Percentiles rank a stretch among this genome's conserved stretches.
Evolutionary conservation across 1,140 invertebrate species (phyloP).

Genomic region (Paraescarpia echinospica): DNA sequence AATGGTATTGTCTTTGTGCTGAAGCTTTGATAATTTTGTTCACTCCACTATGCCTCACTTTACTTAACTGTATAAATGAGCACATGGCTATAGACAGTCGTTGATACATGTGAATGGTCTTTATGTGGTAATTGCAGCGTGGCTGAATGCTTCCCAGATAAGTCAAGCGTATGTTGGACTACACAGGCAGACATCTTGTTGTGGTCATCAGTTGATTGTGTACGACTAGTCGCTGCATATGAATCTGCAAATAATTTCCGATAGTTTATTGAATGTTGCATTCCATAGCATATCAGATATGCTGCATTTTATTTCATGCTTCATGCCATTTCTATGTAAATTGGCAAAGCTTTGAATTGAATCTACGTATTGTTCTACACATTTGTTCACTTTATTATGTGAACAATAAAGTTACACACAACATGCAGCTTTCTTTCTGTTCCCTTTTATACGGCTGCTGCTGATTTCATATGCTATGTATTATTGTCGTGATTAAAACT

Average conservation of each 20-base stretch:
- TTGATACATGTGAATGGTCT: too few relatives aligned
- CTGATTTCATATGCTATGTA: background rate
- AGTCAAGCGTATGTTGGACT: too few relatives aligned
- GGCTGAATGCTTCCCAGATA: too few relatives aligned
- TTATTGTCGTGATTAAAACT: background rate
- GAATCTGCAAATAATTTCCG: background rate
- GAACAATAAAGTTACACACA: background rate
- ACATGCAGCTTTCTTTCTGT: background rate
- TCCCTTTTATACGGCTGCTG: background rate
- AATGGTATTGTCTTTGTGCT: too few relatives aligned
- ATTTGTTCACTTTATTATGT: background rate
- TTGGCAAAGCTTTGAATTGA: background rate
- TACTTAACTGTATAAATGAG: too few relatives aligned
- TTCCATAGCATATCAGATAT: background rate
- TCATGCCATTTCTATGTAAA: background rate
- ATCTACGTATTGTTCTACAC: background rate
- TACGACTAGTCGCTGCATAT: background rate
- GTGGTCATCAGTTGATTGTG: background rate
- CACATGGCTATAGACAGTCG: too few relatives aligned
- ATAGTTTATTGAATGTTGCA: background rate
- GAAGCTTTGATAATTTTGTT: too few relatives aligned
- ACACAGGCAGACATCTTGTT: too few relatives aligned
- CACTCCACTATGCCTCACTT: too few relatives aligned
- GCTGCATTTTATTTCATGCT: background rate
- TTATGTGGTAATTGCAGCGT: too few relatives aligned